Evolutionary conservation across 1,140 invertebrate genomes (phyloP).

Genomic region (Apocrypta bakeri): DNA sequence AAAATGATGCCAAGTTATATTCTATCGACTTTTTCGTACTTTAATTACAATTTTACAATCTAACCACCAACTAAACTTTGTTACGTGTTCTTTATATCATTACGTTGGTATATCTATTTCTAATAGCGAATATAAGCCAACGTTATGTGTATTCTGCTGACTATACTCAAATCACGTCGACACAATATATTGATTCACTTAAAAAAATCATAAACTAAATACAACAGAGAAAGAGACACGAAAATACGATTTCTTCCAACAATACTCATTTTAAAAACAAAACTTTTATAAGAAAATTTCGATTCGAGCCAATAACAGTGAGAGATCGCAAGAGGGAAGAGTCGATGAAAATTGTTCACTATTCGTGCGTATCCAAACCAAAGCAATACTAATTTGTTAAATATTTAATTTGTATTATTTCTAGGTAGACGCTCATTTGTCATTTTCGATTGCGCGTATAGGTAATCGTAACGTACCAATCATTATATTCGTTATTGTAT

Average conservation of each 20-base stretch:
- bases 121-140: slow-evolving; percentile 10
- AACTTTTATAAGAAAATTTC: slow-evolving; percentile 29
- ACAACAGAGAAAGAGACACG: neutral
- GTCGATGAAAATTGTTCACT: slow-evolving; percentile 53
- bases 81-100: slow-evolving; percentile 37
- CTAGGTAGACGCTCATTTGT: slow-evolving; percentile 29
- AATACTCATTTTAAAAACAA: slow-evolving; percentile 32
- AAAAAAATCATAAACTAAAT: neutral
- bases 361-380: slow-evolving; percentile 61
- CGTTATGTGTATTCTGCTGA: slow-evolving; percentile 27
- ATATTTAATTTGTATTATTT: slow-evolving; percentile 41
- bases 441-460: slow-evolving; percentile 34
- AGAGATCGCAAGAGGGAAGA: slow-evolving; percentile 41
- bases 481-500: slow-evolving; percentile 33
- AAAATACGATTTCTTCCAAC: slow-evolving; percentile 34
- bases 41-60: slow-evolving; percentile 28
- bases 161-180: neutral
- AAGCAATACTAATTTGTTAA: slow-evolving; percentile 65
- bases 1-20: slow-evolving; percentile 38
- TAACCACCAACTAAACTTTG: slow-evolving; percentile 19
- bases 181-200: neutral
- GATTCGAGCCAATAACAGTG: slow-evolving; percentile 30
- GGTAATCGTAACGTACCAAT: slow-evolving; percentile 21
- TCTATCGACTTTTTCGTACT: slow-evolving; percentile 26
- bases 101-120: slow-evolving; percentile 18